Conservation (phyloP, 2,113 vertebrate genomes). For the Thalassarche chlororhynchos region DNA sequence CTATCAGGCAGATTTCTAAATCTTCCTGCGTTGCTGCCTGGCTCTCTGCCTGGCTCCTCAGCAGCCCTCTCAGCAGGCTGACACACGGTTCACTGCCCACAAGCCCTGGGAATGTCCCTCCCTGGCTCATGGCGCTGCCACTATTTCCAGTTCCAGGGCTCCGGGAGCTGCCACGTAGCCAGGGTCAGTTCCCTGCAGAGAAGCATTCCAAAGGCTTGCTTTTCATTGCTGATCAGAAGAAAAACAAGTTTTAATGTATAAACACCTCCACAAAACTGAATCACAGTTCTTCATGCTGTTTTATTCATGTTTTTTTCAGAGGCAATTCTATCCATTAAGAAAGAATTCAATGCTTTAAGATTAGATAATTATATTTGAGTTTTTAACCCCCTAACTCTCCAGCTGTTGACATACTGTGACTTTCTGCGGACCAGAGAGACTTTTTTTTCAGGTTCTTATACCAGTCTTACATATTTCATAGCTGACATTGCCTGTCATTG, state of each 20-base stretch:
- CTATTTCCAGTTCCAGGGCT: not conserved
- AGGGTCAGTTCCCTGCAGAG: not conserved
- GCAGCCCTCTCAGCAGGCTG: not conserved
- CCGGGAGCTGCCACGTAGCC: not conserved
- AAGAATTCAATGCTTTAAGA: not conserved
- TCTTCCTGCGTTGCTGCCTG: not conserved
- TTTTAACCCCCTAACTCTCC: not conserved
- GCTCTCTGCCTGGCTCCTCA: not conserved
- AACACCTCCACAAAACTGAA: not conserved
- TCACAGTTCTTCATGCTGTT: not conserved
- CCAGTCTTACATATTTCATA: not conserved
- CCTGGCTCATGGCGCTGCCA: accelerated
- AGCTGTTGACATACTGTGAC: not conserved
- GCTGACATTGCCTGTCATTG: not conserved
- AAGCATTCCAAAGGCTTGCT: not conserved
- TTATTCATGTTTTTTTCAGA: not conserved
- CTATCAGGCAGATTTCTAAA: not conserved
- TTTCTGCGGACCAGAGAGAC: not conserved
- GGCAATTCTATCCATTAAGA: not conserved
- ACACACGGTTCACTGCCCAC: too few relatives aligned
- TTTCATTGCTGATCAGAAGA: not conserved
- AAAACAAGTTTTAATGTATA: not conserved
- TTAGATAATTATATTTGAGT: not conserved
- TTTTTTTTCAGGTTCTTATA: not conserved
- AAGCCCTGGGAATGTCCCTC: not conserved